Evolutionary conservation across 2,113 vertebrate species (phyloP).

Genomic region (Daphoenositta chrysoptera): DNA sequence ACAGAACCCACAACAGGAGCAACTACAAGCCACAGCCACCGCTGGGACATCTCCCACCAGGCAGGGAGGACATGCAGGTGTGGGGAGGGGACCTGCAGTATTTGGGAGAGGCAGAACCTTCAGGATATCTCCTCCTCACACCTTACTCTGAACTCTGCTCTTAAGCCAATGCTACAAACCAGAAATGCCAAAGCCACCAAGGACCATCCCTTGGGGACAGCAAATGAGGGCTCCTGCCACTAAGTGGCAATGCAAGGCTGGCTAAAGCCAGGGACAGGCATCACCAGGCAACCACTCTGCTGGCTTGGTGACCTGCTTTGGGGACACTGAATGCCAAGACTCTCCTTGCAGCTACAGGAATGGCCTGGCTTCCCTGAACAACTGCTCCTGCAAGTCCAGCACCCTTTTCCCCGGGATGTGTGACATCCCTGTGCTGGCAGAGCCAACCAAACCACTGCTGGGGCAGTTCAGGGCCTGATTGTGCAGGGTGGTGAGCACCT

Average conservation of each 20-base stretch:
- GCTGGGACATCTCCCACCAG: background rate
- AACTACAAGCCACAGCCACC: background rate
- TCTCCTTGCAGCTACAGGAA: background rate
- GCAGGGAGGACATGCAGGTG: fast-evolving
- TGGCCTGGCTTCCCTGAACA: background rate
- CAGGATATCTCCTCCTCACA: background rate
- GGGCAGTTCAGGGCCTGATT: background rate
- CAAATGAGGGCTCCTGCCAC: background rate
- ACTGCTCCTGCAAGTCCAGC: background rate
- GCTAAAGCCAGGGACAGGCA: background rate
- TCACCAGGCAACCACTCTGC: background rate
- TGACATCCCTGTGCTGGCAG: background rate
- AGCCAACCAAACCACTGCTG: background rate
- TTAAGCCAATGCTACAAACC: background rate
- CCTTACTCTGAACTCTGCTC: background rate
- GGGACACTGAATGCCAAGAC: background rate
- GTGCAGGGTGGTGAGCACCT: background rate
- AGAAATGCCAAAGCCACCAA: background rate
- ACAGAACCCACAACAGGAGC: background rate
- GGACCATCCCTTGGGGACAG: background rate
- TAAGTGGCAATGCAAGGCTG: conserved; percentile 52
- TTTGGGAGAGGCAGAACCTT: background rate
- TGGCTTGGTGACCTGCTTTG: background rate
- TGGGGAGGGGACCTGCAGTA: background rate
- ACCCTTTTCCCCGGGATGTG: background rate